phyloP scores from a whole-genome alignment of 1,140 invertebrate species.

The Drosophila busckii region DNA sequence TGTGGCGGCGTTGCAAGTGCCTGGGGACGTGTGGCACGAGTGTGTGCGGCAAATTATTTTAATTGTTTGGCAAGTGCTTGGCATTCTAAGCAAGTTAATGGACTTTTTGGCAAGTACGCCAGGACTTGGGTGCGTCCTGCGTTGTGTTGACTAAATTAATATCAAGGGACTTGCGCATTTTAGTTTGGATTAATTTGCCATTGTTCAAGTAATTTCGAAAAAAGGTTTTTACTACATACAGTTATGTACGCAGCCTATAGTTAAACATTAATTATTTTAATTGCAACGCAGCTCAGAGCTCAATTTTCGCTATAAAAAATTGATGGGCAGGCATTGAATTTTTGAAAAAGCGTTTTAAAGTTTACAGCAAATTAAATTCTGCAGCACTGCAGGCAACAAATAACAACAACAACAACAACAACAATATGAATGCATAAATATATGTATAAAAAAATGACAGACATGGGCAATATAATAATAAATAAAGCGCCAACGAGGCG shows the following conservation, averaged over 20 bases:
- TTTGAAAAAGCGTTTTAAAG: conserved; percentile 29
- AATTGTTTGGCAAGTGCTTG: conserved; percentile 72
- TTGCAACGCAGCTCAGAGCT: no score
- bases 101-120: conserved; percentile 44
- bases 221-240: conserved; percentile 37
- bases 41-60: conserved; percentile 74
- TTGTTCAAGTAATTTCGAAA: conserved; percentile 67
- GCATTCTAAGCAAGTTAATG: conserved; percentile 67
- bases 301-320: no score
- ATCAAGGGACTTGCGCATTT: conserved; percentile 57
- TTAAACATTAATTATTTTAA: no score
- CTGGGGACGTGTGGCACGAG: conserved; percentile 49
- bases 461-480: conserved; percentile 57
- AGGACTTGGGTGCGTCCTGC: conserved; percentile 30
- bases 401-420: conserved; percentile 3
- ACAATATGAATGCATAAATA: neutral
- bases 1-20: conserved; percentile 20
- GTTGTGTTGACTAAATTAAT: conserved; percentile 62
- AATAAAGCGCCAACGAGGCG: conserved; percentile 65
- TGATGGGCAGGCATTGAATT: no score
- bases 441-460: conserved; percentile 14
- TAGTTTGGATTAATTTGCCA: conserved; percentile 65
- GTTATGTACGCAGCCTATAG: conserved; percentile 6
- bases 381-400: conserved; percentile 13
- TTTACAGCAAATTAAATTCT: conserved; percentile 66